A percentile compares a stretch with the other conserved stretches of the same genome.
phyloP scores from a whole-genome alignment of 2,888 invertebrate species.

The Sesia apiformis region DNA sequence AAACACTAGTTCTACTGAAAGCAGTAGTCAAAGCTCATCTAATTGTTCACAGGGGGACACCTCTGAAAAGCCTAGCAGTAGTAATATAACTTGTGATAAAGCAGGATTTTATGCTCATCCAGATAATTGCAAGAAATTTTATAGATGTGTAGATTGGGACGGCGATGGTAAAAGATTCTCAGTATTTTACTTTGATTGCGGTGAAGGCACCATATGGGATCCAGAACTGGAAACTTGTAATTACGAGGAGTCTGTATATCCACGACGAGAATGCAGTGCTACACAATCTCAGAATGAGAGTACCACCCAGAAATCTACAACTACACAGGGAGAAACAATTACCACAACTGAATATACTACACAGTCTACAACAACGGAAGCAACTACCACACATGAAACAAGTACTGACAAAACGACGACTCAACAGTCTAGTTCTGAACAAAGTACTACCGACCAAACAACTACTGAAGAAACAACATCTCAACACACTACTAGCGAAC shows the following conservation, averaged over 20 bases:
- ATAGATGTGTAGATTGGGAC: conserved; percentile 78
- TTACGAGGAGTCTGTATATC: conserved; percentile 77
- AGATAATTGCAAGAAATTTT: conserved; percentile 77
- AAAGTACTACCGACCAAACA: conserved; percentile 14
- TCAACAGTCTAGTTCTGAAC: conserved; percentile 14
- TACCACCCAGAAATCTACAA: conserved; percentile 15
- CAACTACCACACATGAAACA: conserved; percentile 18
- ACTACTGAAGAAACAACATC: conserved; percentile 14
- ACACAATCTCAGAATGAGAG: conserved; percentile 35
- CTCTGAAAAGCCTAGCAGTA: conserved; percentile 32
- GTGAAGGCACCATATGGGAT: conserved; percentile 83
- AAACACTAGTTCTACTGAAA: conserved; percentile 23
- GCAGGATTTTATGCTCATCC: conserved; percentile 78
- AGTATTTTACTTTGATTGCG: conserved; percentile 79
- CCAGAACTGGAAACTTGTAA: conserved; percentile 79
- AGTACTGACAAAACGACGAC: conserved; percentile 20
- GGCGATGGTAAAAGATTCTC: conserved; percentile 71
- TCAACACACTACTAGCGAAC: conserved; percentile 14
- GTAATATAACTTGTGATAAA: conserved; percentile 58
- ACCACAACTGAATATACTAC: conserved; percentile 9
- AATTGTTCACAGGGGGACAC: conserved; percentile 31
- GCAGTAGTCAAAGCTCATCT: conserved; percentile 21
- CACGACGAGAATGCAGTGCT: conserved; percentile 59
- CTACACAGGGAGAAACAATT: conserved; percentile 6
- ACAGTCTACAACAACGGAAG: conserved; percentile 8